Conservation (phyloP, 2,113 vertebrate genomes). For the Colinus virginianus region DNA sequence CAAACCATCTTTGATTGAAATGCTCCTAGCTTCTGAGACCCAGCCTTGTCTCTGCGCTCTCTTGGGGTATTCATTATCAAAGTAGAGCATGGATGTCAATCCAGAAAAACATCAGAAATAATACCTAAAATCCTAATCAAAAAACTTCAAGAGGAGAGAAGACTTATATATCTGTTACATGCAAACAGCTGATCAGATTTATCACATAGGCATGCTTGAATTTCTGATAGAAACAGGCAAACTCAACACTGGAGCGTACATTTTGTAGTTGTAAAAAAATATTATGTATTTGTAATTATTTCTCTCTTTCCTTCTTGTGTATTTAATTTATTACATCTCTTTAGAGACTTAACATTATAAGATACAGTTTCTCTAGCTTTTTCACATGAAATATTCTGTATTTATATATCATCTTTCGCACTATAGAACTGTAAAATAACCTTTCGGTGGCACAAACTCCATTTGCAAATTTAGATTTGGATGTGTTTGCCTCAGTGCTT, state of each 20-base stretch:
- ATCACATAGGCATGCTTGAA: not conserved
- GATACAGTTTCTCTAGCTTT: constrained; percentile 22
- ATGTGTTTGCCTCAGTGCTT: not conserved
- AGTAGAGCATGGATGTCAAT: constrained; percentile 67
- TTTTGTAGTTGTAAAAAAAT: not conserved
- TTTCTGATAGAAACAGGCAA: constrained; percentile 10
- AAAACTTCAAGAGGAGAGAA: constrained; percentile 63
- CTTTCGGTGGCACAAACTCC: not conserved
- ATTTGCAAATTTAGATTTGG: not conserved
- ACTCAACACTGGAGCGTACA: not conserved
- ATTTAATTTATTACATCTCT: not conserved
- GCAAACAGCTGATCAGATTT: constrained; percentile 46
- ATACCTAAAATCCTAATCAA: constrained; percentile 67
- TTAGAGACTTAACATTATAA: constrained; percentile 59
- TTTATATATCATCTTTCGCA: not conserved
- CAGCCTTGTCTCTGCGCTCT: constrained; percentile 78
- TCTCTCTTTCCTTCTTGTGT: not conserved
- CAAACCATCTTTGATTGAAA: constrained; percentile 84
- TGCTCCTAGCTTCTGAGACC: constrained; percentile 79
- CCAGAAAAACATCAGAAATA: constrained; percentile 60
- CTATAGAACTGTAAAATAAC: constrained; percentile 3
- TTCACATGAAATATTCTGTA: not conserved
- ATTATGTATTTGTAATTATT: not conserved
- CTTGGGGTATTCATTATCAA: constrained; percentile 83
- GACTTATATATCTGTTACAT: constrained; percentile 18